Conservation (phyloP, 2,797 vertebrate genomes). For the Phrynocephalus vlangalii region DNA sequence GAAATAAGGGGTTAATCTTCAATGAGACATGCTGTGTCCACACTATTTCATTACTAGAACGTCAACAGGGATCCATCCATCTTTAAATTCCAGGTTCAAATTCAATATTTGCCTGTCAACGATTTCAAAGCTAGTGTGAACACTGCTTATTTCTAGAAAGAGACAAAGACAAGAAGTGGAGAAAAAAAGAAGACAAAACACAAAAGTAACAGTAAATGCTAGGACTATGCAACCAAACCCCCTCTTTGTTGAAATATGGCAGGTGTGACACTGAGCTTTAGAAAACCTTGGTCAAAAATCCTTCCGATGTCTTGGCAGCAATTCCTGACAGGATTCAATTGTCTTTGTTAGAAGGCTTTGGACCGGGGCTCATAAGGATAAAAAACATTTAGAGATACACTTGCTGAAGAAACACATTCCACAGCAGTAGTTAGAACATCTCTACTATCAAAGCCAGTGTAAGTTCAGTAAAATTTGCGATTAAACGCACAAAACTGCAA, state of each 20-base stretch:
- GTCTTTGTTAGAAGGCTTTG: conserved; percentile 87
- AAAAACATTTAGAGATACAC: conserved; percentile 75
- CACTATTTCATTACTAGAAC: conserved; percentile 80
- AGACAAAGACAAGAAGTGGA: conserved; percentile 68
- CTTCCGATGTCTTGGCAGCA: conserved; percentile 94
- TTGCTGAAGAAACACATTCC: conserved; percentile 87
- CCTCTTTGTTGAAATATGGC: conserved; percentile 85
- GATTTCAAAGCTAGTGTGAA: conserved; percentile 82
- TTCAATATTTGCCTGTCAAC: conserved; percentile 72
- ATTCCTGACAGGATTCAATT: conserved; percentile 88
- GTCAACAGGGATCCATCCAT: conserved; percentile 76
- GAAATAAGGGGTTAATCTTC: conserved; percentile 84
- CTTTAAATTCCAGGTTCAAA: conserved; percentile 67
- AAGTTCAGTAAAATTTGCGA: conserved; percentile 71
- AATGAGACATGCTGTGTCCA: conserved; percentile 82
- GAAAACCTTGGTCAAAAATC: conserved; percentile 99
- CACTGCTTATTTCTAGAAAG: conserved; percentile 78
- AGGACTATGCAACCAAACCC: conserved; percentile 86
- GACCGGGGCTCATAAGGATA: conserved; percentile 83
- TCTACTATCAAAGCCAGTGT: conserved; percentile 70
- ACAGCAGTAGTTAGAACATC: conserved; percentile 90
- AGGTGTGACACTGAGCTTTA: conserved; percentile 99
- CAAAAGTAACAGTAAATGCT: conserved; percentile 77
- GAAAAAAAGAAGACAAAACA: conserved; percentile 62
- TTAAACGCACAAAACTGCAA: conserved; percentile 75